Evolutionary conservation across 2,113 vertebrate genomes (phyloP).

Genomic region (Pangasianodon gigas): DNA sequence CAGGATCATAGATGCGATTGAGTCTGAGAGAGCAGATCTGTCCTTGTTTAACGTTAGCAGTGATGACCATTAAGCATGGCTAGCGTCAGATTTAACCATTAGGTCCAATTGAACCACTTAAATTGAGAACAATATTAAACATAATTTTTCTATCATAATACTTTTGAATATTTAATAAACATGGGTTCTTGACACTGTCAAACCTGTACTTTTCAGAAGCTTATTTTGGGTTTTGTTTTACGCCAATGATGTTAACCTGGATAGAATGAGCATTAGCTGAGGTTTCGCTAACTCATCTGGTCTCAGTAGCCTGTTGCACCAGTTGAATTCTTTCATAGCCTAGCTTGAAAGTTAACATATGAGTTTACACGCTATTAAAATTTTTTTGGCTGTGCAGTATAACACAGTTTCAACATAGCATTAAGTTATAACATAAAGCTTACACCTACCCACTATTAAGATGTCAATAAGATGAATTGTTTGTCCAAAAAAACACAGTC

Average conservation of each 20-base stretch:
- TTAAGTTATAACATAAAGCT: too few relatives aligned
- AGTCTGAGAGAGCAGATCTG: not conserved
- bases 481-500: too few relatives aligned
- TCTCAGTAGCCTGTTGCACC: not conserved
- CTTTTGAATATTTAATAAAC: not conserved
- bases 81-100: slow-evolving; percentile 1
- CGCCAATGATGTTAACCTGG: not conserved
- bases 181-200: not conserved
- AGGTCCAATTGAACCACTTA: not conserved
- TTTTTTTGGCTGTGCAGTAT: too few relatives aligned
- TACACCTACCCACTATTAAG: too few relatives aligned
- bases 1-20: not conserved
- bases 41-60: not conserved
- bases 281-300: not conserved
- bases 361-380: too few relatives aligned
- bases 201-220: not conserved
- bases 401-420: too few relatives aligned
- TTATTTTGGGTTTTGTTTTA: not conserved
- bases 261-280: not conserved
- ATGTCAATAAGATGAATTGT: too few relatives aligned
- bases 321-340: not conserved
- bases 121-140: not conserved
- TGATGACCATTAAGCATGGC: slow-evolving; percentile 7
- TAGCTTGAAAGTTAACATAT: not conserved
- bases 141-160: not conserved